Conservation (phyloP, 2,888 invertebrate species). For the Metallyticus violacea region DNA sequence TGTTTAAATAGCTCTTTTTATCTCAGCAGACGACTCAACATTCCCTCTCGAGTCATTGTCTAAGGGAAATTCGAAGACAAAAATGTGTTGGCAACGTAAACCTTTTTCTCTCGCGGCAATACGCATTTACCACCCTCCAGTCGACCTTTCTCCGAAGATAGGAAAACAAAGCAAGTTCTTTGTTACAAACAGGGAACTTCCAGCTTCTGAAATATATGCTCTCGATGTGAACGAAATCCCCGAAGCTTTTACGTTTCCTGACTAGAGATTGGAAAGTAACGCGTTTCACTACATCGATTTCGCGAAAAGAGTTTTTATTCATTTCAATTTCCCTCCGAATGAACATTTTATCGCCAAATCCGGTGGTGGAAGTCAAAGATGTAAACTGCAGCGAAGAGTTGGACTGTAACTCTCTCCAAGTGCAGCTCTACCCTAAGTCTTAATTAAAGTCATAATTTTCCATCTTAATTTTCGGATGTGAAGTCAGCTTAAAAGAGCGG, state of each 20-base stretch:
- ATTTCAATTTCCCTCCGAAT: background rate
- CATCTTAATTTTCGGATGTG: background rate
- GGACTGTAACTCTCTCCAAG: background rate
- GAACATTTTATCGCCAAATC: background rate
- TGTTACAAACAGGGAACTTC: background rate
- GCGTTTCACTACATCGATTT: background rate
- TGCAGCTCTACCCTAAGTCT: background rate
- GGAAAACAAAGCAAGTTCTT: background rate
- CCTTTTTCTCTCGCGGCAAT: too few species aligned
- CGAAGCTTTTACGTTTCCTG: background rate
- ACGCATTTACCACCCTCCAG: too few species aligned
- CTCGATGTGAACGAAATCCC: too few species aligned
- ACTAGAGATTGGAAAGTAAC: too few species aligned
- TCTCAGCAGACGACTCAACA: background rate
- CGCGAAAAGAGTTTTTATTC: background rate
- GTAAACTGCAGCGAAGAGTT: background rate
- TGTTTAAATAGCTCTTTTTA: background rate
- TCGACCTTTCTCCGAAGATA: background rate
- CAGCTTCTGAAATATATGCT: background rate
- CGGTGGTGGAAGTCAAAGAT: background rate
- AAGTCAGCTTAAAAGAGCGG: background rate
- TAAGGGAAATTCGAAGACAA: background rate
- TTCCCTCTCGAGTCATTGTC: background rate
- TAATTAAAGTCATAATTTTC: background rate
- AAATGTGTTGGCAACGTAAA: too few species aligned